Percentiles rank a stretch among this genome's conserved stretches.
phyloP scores from a whole-genome alignment of 37 sponge, comb jelly and placozoan species.

The Eunapius fragilis region DNA sequence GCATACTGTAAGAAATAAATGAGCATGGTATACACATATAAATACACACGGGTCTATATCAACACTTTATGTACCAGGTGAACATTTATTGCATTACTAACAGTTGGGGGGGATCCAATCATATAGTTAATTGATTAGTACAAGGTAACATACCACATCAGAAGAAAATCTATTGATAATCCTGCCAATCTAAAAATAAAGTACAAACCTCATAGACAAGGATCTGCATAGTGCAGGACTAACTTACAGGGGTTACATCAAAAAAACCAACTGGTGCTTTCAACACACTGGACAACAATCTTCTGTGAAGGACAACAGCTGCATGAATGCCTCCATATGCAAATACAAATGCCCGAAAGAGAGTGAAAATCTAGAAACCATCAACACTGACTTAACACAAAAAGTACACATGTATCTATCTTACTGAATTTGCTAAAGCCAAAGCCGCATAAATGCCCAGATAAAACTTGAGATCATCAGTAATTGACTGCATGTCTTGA shows the following conservation, averaged over 20 bases:
- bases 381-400: too few species aligned
- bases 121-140: not conserved
- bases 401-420: too few species aligned
- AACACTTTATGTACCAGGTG: too few species aligned
- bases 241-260: conserved; percentile 94
- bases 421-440: conserved; percentile 86
- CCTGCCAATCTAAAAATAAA: conserved; percentile 74
- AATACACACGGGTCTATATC: too few species aligned
- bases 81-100: not conserved
- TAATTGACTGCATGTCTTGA: not conserved
- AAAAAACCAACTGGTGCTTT: conserved; percentile 86
- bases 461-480: conserved; percentile 70
- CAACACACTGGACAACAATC: conserved; percentile 72
- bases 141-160: conserved; percentile 70
- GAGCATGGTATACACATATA: too few species aligned
- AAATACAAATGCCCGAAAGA: conserved; percentile 91
- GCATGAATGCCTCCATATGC: conserved; percentile 97
- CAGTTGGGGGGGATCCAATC: not conserved
- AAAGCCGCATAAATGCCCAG: conserved; percentile 87
- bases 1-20: conserved; percentile 61
- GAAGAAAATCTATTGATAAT: conserved; percentile 92
- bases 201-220: too few species aligned
- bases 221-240: too few species aligned
- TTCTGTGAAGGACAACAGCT: conserved; percentile 77
- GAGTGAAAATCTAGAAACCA: conserved; percentile 85